Evolutionary conservation across 2,888 invertebrate genomes (phyloP), one percentile per base, ranked within the genome.

Genomic region (Agapetus fuscipes): DNA sequence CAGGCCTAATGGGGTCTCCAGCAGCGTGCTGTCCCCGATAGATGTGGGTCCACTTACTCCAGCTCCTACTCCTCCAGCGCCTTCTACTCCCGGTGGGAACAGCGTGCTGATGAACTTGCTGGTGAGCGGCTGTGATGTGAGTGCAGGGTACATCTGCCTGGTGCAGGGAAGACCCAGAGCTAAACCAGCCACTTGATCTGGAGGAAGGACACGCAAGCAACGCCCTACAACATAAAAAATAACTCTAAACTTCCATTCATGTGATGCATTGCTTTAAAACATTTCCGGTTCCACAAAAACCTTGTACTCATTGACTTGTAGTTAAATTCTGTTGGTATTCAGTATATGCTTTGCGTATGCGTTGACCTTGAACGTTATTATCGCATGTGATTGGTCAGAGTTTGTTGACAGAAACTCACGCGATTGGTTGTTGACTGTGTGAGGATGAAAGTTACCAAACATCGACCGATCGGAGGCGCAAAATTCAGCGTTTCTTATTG

Each of bases 91-190:
- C 46, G 74, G 72, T 41, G 79, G 78, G 39, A 80, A 79, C 51
- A 84, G 85, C 63, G 93, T 94, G 58, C 78, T 94, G 57, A 87
- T 90, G 82, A 94, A 94, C 72, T 80, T 94, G 53, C 76, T 94
- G 71, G 85, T 94, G 69, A 90, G 87, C 74, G 94, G 94, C 55
- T 91, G 90, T 66, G 94, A 94, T 66, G 83, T 87, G 61, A 85
- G 85, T 69, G 86, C 90, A 52, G 94, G 93, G 51, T 94, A 94
- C 64, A 80, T 83, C 58, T 88, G 88, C 65, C 74, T 85, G 65
- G 80, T 83, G 61, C 81, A 80, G 55, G 71, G 76, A 61, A 67
- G 76, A 57, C 75, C 74, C 34, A 69, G 66, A 48, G 41, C 46
- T 20, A 30, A 39, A 16, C 43, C 46, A 9, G 20, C 20, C 20